Percentiles rank a stretch among this genome's conserved stretches.
phyloP scores from a whole-genome alignment of 2,113 vertebrate species.

The Pao palembangensis region DNA sequence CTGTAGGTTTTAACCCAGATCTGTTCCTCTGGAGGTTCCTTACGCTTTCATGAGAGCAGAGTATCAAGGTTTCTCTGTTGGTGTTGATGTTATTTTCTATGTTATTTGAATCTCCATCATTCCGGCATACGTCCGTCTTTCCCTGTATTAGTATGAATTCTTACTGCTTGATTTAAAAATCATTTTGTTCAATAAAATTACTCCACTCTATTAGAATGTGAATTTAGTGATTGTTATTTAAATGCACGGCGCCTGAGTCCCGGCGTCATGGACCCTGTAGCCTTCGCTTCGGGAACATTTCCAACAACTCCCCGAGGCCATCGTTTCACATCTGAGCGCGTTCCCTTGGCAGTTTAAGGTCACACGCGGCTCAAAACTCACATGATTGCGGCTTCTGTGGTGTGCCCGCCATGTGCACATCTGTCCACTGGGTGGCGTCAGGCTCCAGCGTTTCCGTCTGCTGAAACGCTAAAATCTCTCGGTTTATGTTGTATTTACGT shows the following conservation, averaged over 20 bases:
- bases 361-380: conserved; percentile 45
- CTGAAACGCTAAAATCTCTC: background rate
- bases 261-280: background rate
- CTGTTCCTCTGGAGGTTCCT: conserved; percentile 38
- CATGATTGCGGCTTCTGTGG: conserved; percentile 21
- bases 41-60: conserved; percentile 66
- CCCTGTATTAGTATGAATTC: conserved; percentile 51
- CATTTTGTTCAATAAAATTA: conserved; percentile 63
- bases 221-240: conserved; percentile 5
- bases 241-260: no score
- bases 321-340: background rate
- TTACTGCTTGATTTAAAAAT: conserved; percentile 61
- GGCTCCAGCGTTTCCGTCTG: background rate
- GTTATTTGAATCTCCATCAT: conserved; percentile 63
- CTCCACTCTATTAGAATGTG: conserved; percentile 31
- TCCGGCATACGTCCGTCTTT: conserved; percentile 51
- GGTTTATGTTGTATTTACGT: conserved; percentile 15
- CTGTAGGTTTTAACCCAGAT: conserved; percentile 59
- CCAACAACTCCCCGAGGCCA: no score
- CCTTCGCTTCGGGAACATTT: no score
- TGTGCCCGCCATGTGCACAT: background rate
- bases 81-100: conserved; percentile 53
- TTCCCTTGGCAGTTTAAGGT: no score
- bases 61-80: conserved; percentile 66
- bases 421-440: conserved; percentile 61